Percentiles rank a stretch among this genome's conserved stretches.
These are phyloP conservation scores for Cataglyphis hispanica DNA, from an alignment of 1,140 invertebrate genomes.

Conservation along the genomic window DNA sequence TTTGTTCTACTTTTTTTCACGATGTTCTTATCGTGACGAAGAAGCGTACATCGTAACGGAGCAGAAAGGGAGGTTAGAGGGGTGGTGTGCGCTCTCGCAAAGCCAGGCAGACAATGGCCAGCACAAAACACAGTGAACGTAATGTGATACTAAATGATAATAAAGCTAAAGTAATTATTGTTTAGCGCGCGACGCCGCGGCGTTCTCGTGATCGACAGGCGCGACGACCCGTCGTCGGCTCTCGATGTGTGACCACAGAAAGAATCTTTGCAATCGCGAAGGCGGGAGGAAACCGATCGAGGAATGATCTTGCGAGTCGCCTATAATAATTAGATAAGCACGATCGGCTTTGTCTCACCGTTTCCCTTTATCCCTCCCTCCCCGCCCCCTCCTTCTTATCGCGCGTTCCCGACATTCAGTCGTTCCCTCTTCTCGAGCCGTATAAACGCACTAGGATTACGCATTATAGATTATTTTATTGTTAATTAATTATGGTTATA, in stretches of 20 bases:
- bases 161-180: slow-evolving; percentile 85
- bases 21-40: background rate
- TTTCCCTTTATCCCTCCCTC: slow-evolving; percentile 15
- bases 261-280: slow-evolving; percentile 37
- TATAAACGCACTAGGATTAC: slow-evolving; percentile 73
- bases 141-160: slow-evolving; percentile 87
- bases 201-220: slow-evolving; percentile 62
- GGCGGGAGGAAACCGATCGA: slow-evolving; percentile 23
- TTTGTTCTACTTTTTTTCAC: slow-evolving; percentile 11
- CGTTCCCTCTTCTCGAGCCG: slow-evolving; percentile 64
- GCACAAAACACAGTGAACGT: slow-evolving; percentile 84
- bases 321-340: slow-evolving; percentile 60
- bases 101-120: slow-evolving; percentile 83
- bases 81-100: slow-evolving; percentile 79
- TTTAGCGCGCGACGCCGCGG: slow-evolving; percentile 80
- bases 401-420: slow-evolving; percentile 45
- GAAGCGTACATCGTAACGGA: slow-evolving; percentile 44
- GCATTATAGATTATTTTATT: slow-evolving; percentile 72
- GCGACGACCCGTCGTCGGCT: slow-evolving; percentile 58
- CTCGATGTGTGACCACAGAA: slow-evolving; percentile 20
- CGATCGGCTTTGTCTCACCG: slow-evolving; percentile 60
- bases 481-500: slow-evolving; percentile 73
- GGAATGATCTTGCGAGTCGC: slow-evolving; percentile 68
- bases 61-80: slow-evolving; percentile 69
- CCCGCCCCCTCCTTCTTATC: slow-evolving; percentile 16